Evolutionary conservation across 2,888 invertebrate genomes (phyloP).

Genomic region (Allophyes oxyacanthae): DNA sequence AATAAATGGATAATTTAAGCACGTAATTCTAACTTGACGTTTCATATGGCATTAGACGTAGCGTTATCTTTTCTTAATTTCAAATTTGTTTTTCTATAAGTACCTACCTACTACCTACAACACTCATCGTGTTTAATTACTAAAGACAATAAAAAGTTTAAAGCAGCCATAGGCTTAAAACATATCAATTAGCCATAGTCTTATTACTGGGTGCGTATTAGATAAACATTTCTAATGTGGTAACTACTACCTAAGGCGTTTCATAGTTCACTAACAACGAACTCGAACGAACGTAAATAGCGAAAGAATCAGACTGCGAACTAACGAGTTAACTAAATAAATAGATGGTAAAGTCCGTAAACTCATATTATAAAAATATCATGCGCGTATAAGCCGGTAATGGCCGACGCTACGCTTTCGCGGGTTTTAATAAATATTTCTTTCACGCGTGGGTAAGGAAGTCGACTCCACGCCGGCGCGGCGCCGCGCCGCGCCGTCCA

Average conservation of each 20-base stretch:
- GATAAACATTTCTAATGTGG: no score
- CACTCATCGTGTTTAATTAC: no score
- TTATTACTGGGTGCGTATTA: no score
- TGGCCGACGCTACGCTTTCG: constrained; percentile 67
- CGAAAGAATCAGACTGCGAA: constrained; percentile 41
- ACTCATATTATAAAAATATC: constrained; percentile 48
- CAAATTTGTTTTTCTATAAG: no score
- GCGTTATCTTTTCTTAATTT: no score
- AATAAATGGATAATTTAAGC: no score
- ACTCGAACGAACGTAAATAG: constrained; percentile 11
- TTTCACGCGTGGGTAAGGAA: constrained; percentile 55
- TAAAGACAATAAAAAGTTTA: no score
- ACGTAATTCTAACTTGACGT: no score
- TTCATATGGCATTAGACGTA: no score
- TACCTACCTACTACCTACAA: no score
- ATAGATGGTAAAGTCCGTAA: constrained; percentile 35
- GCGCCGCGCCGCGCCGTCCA: constrained; percentile 17
- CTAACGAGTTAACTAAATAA: constrained; percentile 33
- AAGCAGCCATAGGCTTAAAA: no score
- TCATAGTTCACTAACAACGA: constrained; percentile 24
- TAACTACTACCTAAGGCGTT: constrained; percentile 14
- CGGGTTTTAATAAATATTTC: constrained; percentile 64
- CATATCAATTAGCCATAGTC: no score
- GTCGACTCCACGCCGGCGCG: constrained; percentile 22
- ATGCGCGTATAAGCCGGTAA: constrained; percentile 42